Conservation (phyloP, 64 coral and sea anemone genomes). For the Stichodactyla helianthus region DNA sequence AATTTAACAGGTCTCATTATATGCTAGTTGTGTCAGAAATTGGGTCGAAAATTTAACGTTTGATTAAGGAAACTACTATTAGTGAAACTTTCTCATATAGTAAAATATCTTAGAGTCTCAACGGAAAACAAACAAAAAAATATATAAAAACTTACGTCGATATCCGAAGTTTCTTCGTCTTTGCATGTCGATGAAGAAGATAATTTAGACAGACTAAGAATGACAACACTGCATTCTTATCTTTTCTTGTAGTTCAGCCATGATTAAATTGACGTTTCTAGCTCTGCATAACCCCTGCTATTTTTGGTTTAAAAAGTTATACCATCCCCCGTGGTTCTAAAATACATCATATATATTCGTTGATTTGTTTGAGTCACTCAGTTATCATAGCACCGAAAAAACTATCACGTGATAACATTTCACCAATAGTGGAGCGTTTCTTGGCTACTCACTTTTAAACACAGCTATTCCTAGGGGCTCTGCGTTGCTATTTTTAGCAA, state of each 20-base stretch:
- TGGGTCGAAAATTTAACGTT: background rate
- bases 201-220: background rate
- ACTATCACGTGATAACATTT: slow-evolving; percentile 2
- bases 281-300: background rate
- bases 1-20: background rate
- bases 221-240: background rate
- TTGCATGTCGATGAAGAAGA: background rate
- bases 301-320: background rate
- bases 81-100: background rate
- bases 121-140: background rate
- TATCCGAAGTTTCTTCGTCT: background rate
- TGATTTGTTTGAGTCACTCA: background rate
- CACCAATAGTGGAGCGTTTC: background rate
- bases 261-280: background rate
- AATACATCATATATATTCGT: background rate
- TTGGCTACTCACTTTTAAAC: background rate
- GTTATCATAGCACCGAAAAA: background rate
- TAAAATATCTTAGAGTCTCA: background rate
- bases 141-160: background rate
- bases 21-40: background rate
- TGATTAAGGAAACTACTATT: background rate
- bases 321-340: background rate
- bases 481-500: background rate
- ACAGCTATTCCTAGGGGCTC: too few relatives aligned
- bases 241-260: background rate